Percentiles rank a stretch among this genome's conserved stretches.
Evolutionary conservation across 2,888 invertebrate species (phyloP).

Genomic region (Watsonalla cultraria): DNA sequence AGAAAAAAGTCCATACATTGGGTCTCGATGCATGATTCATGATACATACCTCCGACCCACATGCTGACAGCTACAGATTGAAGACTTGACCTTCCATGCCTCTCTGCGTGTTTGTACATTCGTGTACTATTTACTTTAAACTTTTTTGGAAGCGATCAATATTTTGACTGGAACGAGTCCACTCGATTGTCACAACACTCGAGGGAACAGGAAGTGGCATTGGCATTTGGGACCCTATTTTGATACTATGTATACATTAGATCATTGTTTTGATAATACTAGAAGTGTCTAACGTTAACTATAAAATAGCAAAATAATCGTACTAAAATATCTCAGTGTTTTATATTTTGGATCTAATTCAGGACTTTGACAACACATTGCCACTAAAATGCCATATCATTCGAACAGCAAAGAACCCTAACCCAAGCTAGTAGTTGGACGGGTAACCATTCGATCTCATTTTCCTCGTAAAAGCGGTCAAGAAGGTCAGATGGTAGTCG

Average conservation of each 20-base stretch:
- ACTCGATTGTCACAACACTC: conserved; percentile 42
- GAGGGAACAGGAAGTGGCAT: conserved; percentile 25
- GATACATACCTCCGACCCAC: background rate
- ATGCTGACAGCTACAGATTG: background rate
- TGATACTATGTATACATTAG: background rate
- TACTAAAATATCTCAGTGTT: no score
- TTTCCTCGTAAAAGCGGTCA: no score
- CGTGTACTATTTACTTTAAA: conserved; percentile 39
- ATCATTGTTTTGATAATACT: no score
- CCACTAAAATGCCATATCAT: no score
- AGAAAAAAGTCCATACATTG: background rate
- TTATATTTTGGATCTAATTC: no score
- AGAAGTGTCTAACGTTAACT: no score
- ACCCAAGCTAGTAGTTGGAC: no score
- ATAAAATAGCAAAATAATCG: no score
- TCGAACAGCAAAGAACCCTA: no score
- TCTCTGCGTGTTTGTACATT: conserved; percentile 21
- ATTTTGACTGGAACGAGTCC: conserved; percentile 35
- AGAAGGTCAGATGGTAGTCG: no score
- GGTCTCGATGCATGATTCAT: background rate
- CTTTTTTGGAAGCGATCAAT: conserved; percentile 40
- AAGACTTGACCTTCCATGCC: conserved; percentile 20
- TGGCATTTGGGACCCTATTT: conserved; percentile 16
- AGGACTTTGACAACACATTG: no score
- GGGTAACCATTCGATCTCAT: no score